These are phyloP conservation scores for Oncorhynchus masou DNA, from an alignment of 2,113 vertebrate genomes.

Conservation along the genomic window DNA sequence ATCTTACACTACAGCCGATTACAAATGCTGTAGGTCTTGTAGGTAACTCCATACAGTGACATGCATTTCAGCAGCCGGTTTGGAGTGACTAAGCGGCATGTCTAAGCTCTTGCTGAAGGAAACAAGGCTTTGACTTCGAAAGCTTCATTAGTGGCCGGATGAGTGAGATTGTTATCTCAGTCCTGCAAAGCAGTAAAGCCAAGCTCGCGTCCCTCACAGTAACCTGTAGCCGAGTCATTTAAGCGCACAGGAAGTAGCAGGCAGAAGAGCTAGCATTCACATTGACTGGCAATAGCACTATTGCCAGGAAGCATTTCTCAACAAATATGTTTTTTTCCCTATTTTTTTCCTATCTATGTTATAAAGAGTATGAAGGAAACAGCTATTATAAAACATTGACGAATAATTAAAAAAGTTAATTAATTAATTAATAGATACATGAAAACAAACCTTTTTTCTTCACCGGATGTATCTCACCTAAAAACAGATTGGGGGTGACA, in stretches of 20 bases:
- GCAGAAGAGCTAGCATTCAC: neutral
- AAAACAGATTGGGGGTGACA: neutral
- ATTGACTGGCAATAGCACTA: neutral
- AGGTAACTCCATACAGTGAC: neutral
- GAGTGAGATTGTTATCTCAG: no score
- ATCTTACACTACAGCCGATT: neutral
- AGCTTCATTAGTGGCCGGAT: no score
- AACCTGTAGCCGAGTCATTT: neutral
- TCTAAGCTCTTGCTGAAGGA: neutral
- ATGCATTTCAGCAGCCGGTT: neutral
- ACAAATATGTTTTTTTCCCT: neutral
- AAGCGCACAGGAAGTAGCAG: neutral
- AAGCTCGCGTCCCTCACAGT: no score
- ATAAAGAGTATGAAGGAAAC: neutral
- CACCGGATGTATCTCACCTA: slow-evolving; percentile 70
- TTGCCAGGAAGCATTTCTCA: neutral
- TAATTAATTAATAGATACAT: neutral
- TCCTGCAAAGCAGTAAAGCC: no score
- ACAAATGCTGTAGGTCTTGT: neutral
- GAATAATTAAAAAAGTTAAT: neutral
- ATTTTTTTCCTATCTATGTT: neutral
- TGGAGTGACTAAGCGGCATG: neutral
- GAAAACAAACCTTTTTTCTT: slow-evolving; percentile 88
- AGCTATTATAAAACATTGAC: neutral
- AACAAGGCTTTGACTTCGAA: neutral